A percentile compares a stretch with the other conserved stretches of the same genome.
These are phyloP conservation scores for Eledona agricola DNA, from an alignment of 2,888 invertebrate genomes.

Conservation along the genomic window DNA sequence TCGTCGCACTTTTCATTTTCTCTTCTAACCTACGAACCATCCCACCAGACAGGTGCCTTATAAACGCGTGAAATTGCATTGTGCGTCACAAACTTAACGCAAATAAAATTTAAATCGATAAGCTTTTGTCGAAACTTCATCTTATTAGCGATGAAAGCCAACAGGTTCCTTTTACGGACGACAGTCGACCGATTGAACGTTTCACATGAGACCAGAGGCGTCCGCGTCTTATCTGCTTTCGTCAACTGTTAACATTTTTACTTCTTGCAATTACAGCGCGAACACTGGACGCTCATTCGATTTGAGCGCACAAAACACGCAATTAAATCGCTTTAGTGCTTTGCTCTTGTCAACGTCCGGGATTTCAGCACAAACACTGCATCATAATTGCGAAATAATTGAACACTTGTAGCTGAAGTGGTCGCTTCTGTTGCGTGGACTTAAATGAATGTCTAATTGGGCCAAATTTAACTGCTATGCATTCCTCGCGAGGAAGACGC, in stretches of 20 bases:
- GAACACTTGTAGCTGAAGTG: too few relatives aligned
- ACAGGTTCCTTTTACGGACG: constrained; percentile 26
- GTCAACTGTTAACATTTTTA: too few relatives aligned
- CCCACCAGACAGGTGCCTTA: constrained; percentile 30
- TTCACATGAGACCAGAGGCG: constrained; percentile 6
- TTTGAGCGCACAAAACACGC: constrained; percentile 16
- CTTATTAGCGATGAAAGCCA: constrained; percentile 28
- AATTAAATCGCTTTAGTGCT: too few relatives aligned
- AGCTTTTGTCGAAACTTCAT: constrained; percentile 18
- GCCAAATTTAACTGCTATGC: too few relatives aligned
- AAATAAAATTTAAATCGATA: constrained; percentile 8
- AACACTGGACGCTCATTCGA: constrained; percentile 16
- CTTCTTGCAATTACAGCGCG: constrained; percentile 19
- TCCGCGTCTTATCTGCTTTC: constrained; percentile 7
- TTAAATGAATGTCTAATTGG: too few relatives aligned
- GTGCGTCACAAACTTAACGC: constrained; percentile 5
- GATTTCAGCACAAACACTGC: too few relatives aligned
- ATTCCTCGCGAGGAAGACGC: too few relatives aligned
- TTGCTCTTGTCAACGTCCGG: too few relatives aligned
- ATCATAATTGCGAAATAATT: too few relatives aligned
- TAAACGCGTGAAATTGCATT: constrained; percentile 20
- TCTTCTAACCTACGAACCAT: constrained; percentile 7
- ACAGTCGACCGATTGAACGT: constrained; percentile 20
- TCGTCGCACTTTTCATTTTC: constrained; percentile 45
- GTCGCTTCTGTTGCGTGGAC: too few relatives aligned